Conservation (phyloP, 2,113 vertebrate species). For the Microcebus ravelobensis region DNA sequence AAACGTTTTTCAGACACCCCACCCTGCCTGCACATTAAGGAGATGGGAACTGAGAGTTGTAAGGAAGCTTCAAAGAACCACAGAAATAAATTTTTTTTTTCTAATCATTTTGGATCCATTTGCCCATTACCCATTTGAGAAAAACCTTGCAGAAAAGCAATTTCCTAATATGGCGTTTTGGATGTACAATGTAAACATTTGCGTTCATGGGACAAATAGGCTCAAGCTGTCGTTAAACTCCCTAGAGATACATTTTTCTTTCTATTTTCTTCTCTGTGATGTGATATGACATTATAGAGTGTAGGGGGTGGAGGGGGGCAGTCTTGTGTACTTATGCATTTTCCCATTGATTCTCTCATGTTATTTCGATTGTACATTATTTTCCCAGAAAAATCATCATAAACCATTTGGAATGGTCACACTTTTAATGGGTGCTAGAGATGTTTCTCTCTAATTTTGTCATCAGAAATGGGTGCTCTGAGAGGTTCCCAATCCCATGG, state of each 20-base stretch:
- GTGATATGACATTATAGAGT: constrained; percentile 39
- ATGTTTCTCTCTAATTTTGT: constrained; percentile 41
- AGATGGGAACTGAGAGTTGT: not conserved
- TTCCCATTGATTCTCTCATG: constrained; percentile 63
- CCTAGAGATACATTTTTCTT: constrained; percentile 69
- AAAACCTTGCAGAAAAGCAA: constrained; percentile 44
- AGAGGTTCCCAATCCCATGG: not conserved
- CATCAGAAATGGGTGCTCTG: not conserved
- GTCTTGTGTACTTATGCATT: not conserved
- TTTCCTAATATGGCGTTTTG: constrained; percentile 67
- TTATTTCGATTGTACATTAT: constrained; percentile 49
- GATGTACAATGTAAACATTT: constrained; percentile 52
- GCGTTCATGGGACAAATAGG: constrained; percentile 54
- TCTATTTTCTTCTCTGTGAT: constrained; percentile 70
- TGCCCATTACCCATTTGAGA: constrained; percentile 47
- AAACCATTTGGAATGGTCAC: constrained; percentile 49
- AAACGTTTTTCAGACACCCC: not conserved
- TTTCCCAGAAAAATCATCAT: constrained; percentile 68
- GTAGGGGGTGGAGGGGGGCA: not conserved
- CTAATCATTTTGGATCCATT: constrained; percentile 45
- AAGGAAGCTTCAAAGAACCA: not conserved
- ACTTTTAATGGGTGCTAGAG: constrained; percentile 32
- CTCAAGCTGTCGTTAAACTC: constrained; percentile 50
- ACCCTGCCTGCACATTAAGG: not conserved
- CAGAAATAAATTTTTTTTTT: not conserved